Evolutionary conservation across 2,797 vertebrate genomes (phyloP), one percentile per base, ranked within the genome.

Genomic region (Sorex maritimensis): DNA sequence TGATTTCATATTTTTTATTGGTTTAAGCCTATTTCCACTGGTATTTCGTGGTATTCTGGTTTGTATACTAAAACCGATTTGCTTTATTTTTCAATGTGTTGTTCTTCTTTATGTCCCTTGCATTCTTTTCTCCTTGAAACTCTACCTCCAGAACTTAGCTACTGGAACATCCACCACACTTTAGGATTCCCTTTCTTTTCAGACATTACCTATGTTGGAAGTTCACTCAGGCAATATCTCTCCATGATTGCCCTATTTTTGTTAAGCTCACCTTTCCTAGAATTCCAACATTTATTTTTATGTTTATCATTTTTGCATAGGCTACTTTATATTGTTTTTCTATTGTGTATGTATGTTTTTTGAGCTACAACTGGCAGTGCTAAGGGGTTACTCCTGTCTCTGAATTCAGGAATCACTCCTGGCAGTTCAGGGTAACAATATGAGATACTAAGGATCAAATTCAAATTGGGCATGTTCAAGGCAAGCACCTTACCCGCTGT

Each of bases 121-220:
- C 52, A 55, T 55, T 55, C 17, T 55, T 55, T 55, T 55, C 52
- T 55, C 52, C 7, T 83, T 23, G 93, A 86, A 4, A 79, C 24
- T 84, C 24, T 83, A 30, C 13, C 52, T 90, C n/a, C 10, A 78
- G 82, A 79, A 46, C 2, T 75, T 81, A 81, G 24, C 52, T 86
- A 61, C 21, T 96, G 44, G 46, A 1, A 69, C 23, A 28, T 80
- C 19, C 67, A 28, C 38, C 26, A 94, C 14, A 11, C 15, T 21
- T 17, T 84, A 87, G 7, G 1, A 75, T 87, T 6, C 23, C 10
- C 19, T 80, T 4, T 41, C 44, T 86, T 81, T 84, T 90, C 41
- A 90, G 14, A 78, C 92, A 19, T 79, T 85, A 79, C 46, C 3
- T 5, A 13, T 26, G 73, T 94, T 92, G 65, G 30, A 96, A 94